phyloP scores from a whole-genome alignment of 2,888 invertebrate genomes.

The Hecatera dysodea region DNA sequence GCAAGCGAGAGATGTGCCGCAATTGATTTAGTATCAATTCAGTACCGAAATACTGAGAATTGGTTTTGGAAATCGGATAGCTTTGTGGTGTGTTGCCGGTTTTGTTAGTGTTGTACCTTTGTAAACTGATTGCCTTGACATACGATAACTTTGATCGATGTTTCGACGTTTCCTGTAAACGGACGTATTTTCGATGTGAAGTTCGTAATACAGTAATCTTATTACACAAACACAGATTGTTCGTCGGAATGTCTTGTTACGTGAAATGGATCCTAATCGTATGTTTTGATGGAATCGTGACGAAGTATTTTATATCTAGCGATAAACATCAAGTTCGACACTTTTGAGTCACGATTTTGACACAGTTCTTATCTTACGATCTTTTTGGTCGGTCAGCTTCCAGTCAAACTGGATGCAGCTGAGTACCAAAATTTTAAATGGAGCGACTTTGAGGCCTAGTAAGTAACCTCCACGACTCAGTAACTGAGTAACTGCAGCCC shows the following conservation, averaged over 20 bases:
- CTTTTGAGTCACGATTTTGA: conserved; percentile 39
- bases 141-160: conserved; percentile 33
- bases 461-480: too few species aligned
- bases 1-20: conserved; percentile 20
- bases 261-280: conserved; percentile 26
- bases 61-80: conserved; percentile 41
- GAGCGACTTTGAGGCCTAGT: too few species aligned
- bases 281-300: conserved; percentile 34
- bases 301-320: conserved; percentile 9
- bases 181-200: not conserved
- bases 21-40: conserved; percentile 38
- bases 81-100: conserved; percentile 19
- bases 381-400: too few species aligned
- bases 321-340: conserved; percentile 23
- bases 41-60: conserved; percentile 11
- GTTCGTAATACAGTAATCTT: not conserved
- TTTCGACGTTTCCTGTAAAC: conserved; percentile 25
- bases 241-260: conserved; percentile 11
- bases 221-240: not conserved
- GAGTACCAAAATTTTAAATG: too few species aligned
- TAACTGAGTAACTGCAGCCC: too few species aligned
- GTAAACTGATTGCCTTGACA: conserved; percentile 15
- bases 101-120: conserved; percentile 18
- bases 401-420: too few species aligned
- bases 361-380: conserved; percentile 8